phyloP scores from a whole-genome alignment of 2,797 vertebrate genomes.

The Enteromius unitaeniatus region DNA sequence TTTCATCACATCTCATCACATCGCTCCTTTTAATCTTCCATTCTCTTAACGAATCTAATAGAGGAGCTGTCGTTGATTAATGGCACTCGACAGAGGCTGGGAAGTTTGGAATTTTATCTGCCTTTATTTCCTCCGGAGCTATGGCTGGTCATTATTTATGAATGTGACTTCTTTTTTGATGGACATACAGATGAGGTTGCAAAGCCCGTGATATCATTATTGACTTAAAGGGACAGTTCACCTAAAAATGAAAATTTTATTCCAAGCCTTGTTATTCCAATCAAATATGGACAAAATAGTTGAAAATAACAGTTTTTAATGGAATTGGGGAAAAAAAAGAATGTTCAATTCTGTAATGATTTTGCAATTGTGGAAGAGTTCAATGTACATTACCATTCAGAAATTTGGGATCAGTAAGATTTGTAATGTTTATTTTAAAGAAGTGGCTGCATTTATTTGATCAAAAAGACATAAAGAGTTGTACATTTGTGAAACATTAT shows the following conservation, averaged over 20 bases:
- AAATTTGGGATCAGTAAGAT: not conserved
- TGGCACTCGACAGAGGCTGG: slow-evolving; percentile 72
- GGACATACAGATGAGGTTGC: slow-evolving; percentile 41
- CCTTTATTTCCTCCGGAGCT: slow-evolving; percentile 71
- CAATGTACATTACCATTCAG: too few relatives aligned
- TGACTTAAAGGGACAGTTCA: not conserved
- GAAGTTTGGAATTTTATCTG: slow-evolving; percentile 75
- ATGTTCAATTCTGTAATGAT: not conserved
- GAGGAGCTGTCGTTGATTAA: slow-evolving; percentile 76
- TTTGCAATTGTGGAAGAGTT: not conserved
- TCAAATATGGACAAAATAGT: not conserved
- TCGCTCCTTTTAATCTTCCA: slow-evolving; percentile 75
- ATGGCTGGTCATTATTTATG: slow-evolving; percentile 72
- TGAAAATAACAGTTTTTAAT: not conserved
- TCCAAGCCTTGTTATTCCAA: not conserved
- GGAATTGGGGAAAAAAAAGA: not conserved
- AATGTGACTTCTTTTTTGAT: slow-evolving; percentile 58
- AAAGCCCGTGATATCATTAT: slow-evolving; percentile 38
- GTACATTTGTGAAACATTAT: not conserved
- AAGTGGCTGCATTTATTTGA: not conserved
- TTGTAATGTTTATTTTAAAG: not conserved
- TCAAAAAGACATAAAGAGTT: not conserved
- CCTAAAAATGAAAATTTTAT: not conserved
- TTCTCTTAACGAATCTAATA: slow-evolving; percentile 80
- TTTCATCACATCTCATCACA: slow-evolving; percentile 70